These are phyloP conservation scores for Myrmecobius fasciatus DNA, from an alignment of 2,113 vertebrate species.

Conservation along the genomic window DNA sequence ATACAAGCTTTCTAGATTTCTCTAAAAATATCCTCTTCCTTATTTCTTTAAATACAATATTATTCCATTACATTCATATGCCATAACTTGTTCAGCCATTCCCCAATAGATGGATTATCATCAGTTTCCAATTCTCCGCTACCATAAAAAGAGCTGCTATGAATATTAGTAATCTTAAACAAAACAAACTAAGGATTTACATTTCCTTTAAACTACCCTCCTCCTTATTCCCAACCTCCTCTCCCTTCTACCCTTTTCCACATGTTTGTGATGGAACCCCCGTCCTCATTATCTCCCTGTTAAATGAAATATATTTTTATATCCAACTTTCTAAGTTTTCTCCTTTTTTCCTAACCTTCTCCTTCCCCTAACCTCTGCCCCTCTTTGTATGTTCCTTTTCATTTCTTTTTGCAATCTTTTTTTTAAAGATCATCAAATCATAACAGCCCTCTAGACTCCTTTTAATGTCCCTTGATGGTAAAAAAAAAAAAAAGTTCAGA, in stretches of 20 bases:
- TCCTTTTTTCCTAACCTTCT: not conserved
- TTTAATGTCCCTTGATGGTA: not conserved
- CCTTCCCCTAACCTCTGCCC: not conserved
- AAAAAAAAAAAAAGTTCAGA: too few species aligned
- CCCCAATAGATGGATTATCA: not conserved
- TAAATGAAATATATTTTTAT: too few species aligned
- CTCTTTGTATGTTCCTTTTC: not conserved
- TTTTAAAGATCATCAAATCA: too few species aligned
- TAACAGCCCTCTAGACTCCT: too few species aligned
- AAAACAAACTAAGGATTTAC: too few species aligned
- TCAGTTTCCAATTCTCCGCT: not conserved
- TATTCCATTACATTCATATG: not conserved
- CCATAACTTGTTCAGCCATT: not conserved
- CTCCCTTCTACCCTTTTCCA: too few species aligned
- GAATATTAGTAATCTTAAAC: too few species aligned
- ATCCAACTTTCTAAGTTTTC: not conserved
- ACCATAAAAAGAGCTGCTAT: not conserved
- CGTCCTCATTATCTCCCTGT: not conserved
- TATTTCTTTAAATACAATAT: not conserved
- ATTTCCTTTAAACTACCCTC: not conserved
- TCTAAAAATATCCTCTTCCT: not conserved
- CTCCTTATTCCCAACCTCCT: not conserved
- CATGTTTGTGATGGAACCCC: not conserved
- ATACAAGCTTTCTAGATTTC: not conserved
- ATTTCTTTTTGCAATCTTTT: too few species aligned